These are phyloP conservation scores for Sinelater perroti DNA, from an alignment of 2,888 invertebrate genomes.

Conservation along the genomic window DNA sequence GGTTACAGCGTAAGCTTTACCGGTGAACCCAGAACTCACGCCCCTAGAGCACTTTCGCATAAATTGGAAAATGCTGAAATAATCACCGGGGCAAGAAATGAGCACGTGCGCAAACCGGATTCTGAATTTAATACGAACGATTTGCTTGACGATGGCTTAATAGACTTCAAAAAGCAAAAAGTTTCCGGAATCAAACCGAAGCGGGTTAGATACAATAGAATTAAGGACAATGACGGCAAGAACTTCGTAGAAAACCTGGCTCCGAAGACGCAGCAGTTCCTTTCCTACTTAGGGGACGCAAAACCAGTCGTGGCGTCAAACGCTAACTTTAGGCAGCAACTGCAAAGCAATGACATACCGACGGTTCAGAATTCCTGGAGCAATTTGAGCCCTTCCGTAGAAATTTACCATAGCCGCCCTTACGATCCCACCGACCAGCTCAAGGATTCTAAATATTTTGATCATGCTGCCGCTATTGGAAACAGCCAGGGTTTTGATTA, in stretches of 20 bases:
- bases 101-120: slow-evolving; percentile 46
- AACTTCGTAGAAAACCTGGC: slow-evolving; percentile 32
- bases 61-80: slow-evolving; percentile 41
- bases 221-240: slow-evolving; percentile 22
- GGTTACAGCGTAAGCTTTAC: slow-evolving; percentile 54
- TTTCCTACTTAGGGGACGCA: slow-evolving; percentile 34
- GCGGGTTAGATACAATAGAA: neutral
- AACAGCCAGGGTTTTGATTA: slow-evolving; percentile 62
- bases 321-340: slow-evolving; percentile 1
- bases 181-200: slow-evolving; percentile 34
- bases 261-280: slow-evolving; percentile 38
- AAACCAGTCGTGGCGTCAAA: slow-evolving; percentile 20
- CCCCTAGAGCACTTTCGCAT: slow-evolving; percentile 18
- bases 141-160: slow-evolving; percentile 27
- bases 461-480: slow-evolving; percentile 60
- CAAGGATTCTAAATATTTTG: slow-evolving; percentile 51
- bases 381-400: slow-evolving; percentile 51
- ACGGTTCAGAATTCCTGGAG: slow-evolving; percentile 45
- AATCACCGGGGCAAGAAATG: slow-evolving; percentile 47
- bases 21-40: slow-evolving; percentile 26
- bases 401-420: slow-evolving; percentile 48
- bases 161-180: slow-evolving; percentile 33
- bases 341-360: neutral
- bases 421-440: slow-evolving; percentile 11
- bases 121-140: slow-evolving; percentile 30